Evolutionary conservation across 2,113 vertebrate genomes (phyloP).

Genomic region (Acinonyx jubatus): DNA sequence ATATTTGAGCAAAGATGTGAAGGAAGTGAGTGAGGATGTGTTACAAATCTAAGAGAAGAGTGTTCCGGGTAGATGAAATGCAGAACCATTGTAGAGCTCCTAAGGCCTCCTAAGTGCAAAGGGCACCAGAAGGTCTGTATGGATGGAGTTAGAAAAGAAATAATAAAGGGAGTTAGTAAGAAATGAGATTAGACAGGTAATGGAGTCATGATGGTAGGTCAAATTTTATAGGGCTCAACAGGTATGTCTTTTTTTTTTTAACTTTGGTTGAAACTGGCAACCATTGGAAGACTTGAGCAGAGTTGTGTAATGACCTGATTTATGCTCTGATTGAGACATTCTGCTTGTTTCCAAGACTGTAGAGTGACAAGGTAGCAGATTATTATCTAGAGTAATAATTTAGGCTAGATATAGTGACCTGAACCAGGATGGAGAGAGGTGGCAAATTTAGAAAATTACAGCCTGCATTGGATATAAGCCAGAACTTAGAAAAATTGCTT

Average conservation of each 20-base stretch:
- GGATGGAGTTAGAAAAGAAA: neutral
- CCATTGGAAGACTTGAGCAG: neutral
- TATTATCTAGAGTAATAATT: neutral
- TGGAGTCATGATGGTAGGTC: neutral
- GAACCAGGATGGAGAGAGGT: neutral
- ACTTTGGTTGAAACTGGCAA: neutral
- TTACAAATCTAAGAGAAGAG: neutral
- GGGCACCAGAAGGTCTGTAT: neutral
- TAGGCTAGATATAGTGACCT: neutral
- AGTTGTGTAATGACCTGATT: neutral
- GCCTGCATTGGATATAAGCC: neutral
- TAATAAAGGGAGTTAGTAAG: neutral
- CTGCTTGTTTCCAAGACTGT: neutral
- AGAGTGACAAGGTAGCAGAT: neutral
- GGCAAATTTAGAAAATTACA: neutral
- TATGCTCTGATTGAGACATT: neutral
- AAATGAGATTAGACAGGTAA: neutral
- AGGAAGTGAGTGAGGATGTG: neutral
- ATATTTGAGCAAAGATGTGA: neutral
- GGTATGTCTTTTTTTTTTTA: neutral
- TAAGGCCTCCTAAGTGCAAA: neutral
- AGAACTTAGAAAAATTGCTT: neutral
- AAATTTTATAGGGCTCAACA: neutral
- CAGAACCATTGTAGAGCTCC: neutral
- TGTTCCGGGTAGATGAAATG: neutral